Evolutionary conservation across 64 coral and sea anemone species (phyloP), one percentile per base, ranked within the genome.

Genomic region (Montipora foliosa): DNA sequence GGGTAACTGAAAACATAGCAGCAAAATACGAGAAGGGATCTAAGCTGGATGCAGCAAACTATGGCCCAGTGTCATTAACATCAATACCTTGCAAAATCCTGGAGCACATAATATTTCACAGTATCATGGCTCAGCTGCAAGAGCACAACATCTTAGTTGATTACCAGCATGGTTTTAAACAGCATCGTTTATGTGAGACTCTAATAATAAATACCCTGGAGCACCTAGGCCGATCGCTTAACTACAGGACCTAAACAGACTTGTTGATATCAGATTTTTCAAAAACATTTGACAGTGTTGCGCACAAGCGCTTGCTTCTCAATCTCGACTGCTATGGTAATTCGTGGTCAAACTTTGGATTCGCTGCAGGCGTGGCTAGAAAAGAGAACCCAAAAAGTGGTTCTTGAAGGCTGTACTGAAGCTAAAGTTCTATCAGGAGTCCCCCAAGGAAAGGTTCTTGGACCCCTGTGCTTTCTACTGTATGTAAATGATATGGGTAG

Each of bases 251-350:
- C 6, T 14, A 67, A 14, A 67, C 64, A 14, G 64, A 67, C 64
- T 14, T 67, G 10, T 67, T 67, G 52, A 91, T 83, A 14, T 60
- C 82, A 16, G 78, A 82, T 21, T 82, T 91, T 29, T 72, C 60
- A 21, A 91, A 91, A 73, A 78, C 79, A 61, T 82, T 81, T 51
- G 89, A 91, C 17, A 91, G 82, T 25, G 89, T 91, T 8, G 37
- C 89, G 24, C 67, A 83, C 48, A 22, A 50, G 59, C 62, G 78
- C 17, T 78, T 91, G 49, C 11, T 82, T n/a, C 67, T 47, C 29
- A 91, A 91, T 69, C 89, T 91, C 13, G 10, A 82, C 12, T 59
- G 47, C 21, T 91, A 91, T 72, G 79, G 78, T 70, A 25, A 91
- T 91, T 69, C 77, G 81, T 44, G 89, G 79, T 70, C 44, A 16